Conservation (phyloP, 1,140 invertebrate genomes). For the Lasioglossum baleicum region DNA sequence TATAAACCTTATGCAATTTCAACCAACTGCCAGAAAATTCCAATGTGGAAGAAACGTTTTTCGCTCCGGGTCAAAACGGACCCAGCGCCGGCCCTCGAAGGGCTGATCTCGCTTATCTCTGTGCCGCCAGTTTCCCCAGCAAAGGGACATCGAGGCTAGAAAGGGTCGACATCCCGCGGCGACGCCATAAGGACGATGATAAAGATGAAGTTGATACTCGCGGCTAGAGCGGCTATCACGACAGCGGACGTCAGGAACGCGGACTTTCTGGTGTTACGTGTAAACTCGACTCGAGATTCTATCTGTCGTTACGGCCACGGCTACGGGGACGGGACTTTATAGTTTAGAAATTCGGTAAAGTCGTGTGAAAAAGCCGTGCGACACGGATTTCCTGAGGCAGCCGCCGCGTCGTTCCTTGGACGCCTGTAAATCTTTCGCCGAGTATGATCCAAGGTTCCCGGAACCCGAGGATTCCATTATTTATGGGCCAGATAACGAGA, state of each 20-base stretch:
- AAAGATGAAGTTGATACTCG: constrained; percentile 63
- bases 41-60: too few species aligned
- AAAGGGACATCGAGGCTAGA: constrained; percentile 36
- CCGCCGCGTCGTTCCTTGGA: too few species aligned
- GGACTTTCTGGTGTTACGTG: constrained; percentile 61
- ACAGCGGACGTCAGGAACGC: constrained; percentile 37
- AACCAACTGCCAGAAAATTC: too few species aligned
- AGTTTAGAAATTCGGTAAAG: constrained; percentile 54
- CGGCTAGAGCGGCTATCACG: constrained; percentile 30
- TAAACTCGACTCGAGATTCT: constrained; percentile 56
- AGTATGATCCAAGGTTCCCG: neutral
- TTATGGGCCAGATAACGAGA: neutral
- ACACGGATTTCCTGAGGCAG: neutral
- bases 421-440: neutral
- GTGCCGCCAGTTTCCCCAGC: neutral
- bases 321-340: constrained; percentile 34
- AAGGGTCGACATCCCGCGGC: constrained; percentile 57
- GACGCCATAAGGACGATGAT: constrained; percentile 58
- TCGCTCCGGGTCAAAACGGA: neutral
- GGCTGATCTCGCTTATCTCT: constrained; percentile 18
- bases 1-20: too few species aligned
- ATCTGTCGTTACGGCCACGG: constrained; percentile 45
- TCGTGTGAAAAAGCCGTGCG: constrained; percentile 14
- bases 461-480: neutral
- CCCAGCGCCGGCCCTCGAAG: neutral